phyloP scores from a whole-genome alignment of 2,797 vertebrate genomes.

The Denticeps clupeoides region DNA sequence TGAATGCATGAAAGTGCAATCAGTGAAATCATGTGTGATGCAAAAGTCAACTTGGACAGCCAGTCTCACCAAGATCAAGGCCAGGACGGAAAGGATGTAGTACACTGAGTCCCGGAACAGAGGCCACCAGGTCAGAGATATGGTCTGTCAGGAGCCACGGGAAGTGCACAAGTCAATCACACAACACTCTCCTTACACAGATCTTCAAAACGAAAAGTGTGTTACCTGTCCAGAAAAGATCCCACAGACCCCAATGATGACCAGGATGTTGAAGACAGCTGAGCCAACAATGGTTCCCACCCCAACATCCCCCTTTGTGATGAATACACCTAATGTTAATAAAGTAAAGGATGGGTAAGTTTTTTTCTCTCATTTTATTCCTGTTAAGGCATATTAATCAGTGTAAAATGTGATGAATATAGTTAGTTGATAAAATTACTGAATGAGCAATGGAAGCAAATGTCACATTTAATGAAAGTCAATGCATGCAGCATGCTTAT shows the following conservation, averaged over 20 bases:
- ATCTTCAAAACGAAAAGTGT: neutral
- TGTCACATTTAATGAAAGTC: too few relatives aligned
- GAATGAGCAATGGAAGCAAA: too few relatives aligned
- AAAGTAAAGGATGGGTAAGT: neutral
- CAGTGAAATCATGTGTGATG: too few relatives aligned
- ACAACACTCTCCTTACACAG: neutral
- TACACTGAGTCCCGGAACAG: slow-evolving; percentile 62
- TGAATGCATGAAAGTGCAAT: too few relatives aligned
- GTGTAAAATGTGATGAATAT: too few relatives aligned
- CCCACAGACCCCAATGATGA: slow-evolving; percentile 69
- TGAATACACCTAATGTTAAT: slow-evolving; percentile 58
- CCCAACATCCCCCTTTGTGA: slow-evolving; percentile 70
- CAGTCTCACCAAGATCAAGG: slow-evolving; percentile 62
- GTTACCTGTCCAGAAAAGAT: slow-evolving; percentile 62
- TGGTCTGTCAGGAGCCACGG: slow-evolving; percentile 45
- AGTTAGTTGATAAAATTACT: too few relatives aligned
- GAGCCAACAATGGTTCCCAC: slow-evolving; percentile 72
- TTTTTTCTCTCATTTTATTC: too few relatives aligned
- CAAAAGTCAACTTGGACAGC: neutral
- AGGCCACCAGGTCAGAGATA: slow-evolving; percentile 67
- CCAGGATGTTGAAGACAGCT: slow-evolving; percentile 70
- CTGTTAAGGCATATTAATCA: too few relatives aligned
- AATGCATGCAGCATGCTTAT: too few relatives aligned
- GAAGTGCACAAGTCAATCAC: too few relatives aligned
- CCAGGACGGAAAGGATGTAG: slow-evolving; percentile 65